Percentiles rank a stretch among this genome's conserved stretches.
These are phyloP conservation scores for Ia io DNA, from an alignment of 2,113 vertebrate species.

Conservation along the genomic window DNA sequence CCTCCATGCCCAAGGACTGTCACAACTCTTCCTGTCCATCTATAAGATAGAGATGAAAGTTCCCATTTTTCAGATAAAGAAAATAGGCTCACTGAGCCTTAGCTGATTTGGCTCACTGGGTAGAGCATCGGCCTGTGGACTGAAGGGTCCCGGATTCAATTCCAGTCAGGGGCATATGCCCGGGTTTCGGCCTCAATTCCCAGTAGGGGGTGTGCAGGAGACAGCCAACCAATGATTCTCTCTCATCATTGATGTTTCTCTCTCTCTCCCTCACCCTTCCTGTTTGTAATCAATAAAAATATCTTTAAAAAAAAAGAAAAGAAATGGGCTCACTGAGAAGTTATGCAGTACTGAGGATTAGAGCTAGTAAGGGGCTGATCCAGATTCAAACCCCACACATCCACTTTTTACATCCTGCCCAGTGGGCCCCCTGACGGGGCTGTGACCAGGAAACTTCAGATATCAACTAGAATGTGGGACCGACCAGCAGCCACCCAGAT, in stretches of 20 bases:
- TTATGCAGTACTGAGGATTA: background rate
- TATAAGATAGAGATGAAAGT: fast-evolving
- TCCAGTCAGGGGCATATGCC: too few species aligned
- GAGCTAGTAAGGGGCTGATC: background rate
- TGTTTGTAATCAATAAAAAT: too few species aligned
- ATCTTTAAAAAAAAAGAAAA: background rate
- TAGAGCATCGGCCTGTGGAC: too few species aligned
- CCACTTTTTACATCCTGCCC: background rate
- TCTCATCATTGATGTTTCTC: too few species aligned
- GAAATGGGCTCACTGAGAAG: background rate
- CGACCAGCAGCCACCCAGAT: background rate
- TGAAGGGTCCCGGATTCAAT: too few species aligned
- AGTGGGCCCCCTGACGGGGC: background rate
- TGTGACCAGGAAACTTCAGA: background rate
- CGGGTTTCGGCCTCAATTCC: too few species aligned
- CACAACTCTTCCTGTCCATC: background rate
- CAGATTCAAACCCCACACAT: background rate
- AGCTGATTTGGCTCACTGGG: too few species aligned
- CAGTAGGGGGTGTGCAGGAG: too few species aligned
- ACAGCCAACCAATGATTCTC: too few species aligned
- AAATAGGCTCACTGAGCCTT: background rate
- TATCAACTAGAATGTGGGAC: background rate
- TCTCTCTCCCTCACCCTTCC: too few species aligned
- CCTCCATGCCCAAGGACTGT: background rate
- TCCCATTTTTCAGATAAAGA: background rate